Percentiles rank a stretch among this genome's conserved stretches.
Evolutionary conservation across 1,140 invertebrate species (phyloP).

Genomic region (Drosophila parvula): DNA sequence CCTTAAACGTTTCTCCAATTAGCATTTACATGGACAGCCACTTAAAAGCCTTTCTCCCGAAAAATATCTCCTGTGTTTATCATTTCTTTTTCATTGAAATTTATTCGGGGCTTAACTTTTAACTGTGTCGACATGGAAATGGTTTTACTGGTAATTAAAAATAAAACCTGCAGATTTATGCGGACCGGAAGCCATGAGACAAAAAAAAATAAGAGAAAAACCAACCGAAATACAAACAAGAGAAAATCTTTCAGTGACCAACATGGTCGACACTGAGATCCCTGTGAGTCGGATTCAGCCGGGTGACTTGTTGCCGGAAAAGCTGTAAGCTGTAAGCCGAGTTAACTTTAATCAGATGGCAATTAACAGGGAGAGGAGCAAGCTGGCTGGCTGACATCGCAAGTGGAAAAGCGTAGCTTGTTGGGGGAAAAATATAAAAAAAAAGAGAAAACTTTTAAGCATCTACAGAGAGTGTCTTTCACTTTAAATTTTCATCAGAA

Average conservation of each 20-base stretch:
- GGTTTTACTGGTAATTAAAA: conserved; percentile 62
- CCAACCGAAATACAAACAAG: not conserved
- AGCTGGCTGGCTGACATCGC: not conserved
- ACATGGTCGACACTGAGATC: conserved; percentile 13
- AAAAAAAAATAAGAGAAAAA: conserved; percentile 5
- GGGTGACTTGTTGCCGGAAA: conserved; percentile 45
- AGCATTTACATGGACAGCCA: conserved; percentile 2
- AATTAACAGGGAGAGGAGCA: conserved; percentile 24
- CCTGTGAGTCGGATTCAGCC: conserved; percentile 14
- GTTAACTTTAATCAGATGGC: conserved; percentile 52
- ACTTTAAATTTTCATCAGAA: conserved; percentile 19
- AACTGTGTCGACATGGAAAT: conserved; percentile 49
- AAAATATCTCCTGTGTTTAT: conserved; percentile 21
- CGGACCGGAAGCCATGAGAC: conserved; percentile 17
- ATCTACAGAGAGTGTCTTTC: not conserved
- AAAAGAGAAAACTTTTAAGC: not conserved
- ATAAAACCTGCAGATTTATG: conserved; percentile 59
- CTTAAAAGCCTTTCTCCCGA: conserved; percentile 8
- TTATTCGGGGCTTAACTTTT: conserved; percentile 42
- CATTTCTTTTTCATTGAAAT: conserved; percentile 35
- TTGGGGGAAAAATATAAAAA: not conserved
- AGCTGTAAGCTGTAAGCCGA: conserved; percentile 41
- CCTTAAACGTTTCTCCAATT: conserved; percentile 12
- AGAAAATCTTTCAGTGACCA: conserved; percentile 22
- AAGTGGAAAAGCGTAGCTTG: not conserved